These are phyloP conservation scores for Ascaphus truei DNA, from an alignment of 2,113 vertebrate genomes.

Conservation along the genomic window DNA sequence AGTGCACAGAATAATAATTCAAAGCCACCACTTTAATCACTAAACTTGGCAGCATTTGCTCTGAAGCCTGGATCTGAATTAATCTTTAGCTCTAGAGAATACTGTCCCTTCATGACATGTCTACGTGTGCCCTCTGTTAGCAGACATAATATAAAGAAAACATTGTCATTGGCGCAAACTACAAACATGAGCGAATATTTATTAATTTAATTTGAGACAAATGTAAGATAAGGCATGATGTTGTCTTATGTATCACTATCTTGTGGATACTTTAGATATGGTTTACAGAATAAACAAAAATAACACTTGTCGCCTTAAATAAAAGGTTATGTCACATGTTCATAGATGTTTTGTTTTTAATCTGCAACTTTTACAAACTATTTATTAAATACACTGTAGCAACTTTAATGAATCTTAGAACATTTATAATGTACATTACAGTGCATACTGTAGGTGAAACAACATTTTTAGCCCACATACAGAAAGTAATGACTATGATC, in stretches of 20 bases:
- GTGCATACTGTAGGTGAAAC: no score
- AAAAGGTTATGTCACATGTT: no score
- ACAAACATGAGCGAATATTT: conserved; percentile 27
- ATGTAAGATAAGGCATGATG: conserved; percentile 16
- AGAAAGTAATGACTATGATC: no score
- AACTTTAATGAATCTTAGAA: no score
- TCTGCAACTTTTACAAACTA: no score
- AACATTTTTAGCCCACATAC: no score
- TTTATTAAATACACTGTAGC: no score
- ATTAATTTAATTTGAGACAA: conserved; percentile 13
- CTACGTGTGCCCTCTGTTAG: conserved; percentile 29
- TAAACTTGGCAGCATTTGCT: conserved; percentile 27
- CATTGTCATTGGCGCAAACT: conserved; percentile 19
- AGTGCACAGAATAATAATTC: conserved; percentile 27
- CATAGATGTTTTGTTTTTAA: no score
- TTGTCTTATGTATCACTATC: background rate
- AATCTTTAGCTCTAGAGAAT: conserved; percentile 30
- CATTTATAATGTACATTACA: no score
- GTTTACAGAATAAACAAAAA: background rate
- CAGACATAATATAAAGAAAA: conserved; percentile 27
- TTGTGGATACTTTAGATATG: background rate
- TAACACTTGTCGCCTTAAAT: background rate
- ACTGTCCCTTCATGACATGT: conserved; percentile 31
- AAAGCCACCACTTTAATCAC: conserved; percentile 32
- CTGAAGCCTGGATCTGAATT: conserved; percentile 29